Base-by-base conservation (phyloP, 2,888 invertebrate species). In the Yponomeuta sedellus region DNA sequence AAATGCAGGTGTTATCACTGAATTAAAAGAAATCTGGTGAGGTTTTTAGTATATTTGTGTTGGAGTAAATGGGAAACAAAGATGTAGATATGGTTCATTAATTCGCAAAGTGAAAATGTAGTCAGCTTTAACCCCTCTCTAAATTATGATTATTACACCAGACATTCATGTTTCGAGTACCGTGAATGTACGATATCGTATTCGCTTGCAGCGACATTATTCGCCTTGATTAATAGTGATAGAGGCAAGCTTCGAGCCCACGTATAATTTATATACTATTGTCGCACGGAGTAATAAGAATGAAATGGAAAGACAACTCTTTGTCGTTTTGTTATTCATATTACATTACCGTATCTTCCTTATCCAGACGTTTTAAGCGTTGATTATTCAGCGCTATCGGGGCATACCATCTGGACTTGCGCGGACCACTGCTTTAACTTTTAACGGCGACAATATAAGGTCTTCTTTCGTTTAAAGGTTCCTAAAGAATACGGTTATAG, bases 281-380 rank as follows among this genome's bases (percentile, higher is more conserved):
- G 86, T 88, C 78, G 79, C 79, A 78, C 72, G 76, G 77, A 73
- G 81, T 84, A 85, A 85, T 86, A 85, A 86, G 89, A 90, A 88
- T 88, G 86, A 89, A 88, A 88, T 88, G 82, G 82, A 78, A 83
- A 88, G 88, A 86, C 84, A 85, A 88, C 87, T 87, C 82, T 44
- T 58, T 83, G 86, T 88, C 88, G 86, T 87, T 89, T 90, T 88
- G 86, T 87, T 91, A 91, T 91, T 90, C 90, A 90, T 90, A 89
- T 88, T 84, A 85, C 86, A 86, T 90, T 90, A 87, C 86, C 83
- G 87, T 89, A 90, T 91, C 89, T 89, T 90, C 88, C 89, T 86
- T 88, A 89, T 88, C 88, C 86, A 88, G 89, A 88, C 88, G 87
- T 89, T 90, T 87, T 87, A 89, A 89, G 88, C 88, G 90, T 90